Evolutionary conservation across 2,797 vertebrate genomes (phyloP), one percentile per base, ranked within the genome.

Genomic region (Ptychadena robeensis): DNA sequence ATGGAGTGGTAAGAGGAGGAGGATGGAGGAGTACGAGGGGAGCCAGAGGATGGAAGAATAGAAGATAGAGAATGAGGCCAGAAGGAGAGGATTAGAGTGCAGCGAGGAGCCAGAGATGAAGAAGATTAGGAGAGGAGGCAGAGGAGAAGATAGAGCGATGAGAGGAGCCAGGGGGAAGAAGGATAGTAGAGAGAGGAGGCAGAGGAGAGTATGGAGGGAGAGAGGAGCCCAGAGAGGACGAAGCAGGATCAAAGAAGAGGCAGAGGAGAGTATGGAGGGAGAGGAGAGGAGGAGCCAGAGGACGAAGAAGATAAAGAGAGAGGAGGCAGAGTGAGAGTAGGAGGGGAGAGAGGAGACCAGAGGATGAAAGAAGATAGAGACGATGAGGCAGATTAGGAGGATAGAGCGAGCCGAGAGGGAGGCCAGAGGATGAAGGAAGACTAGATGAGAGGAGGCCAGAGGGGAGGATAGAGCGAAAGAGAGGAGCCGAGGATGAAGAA

Each of bases 11-110:
- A 10, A 5, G 9, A 40, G 38, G 12, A 12, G 12, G 38, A 40
- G 38, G 12, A 12, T 40, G 38, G 12, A 40, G 38, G 12, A 40
- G 12, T 6, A 40, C 6, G 38, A 40, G 38, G 38, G 12, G 38
- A 40, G 38, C 38, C 6, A 40, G 38, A 40, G 38, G 5, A 12
- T 6, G 12, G 38, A 40, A 40, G 38, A 40, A 12, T 12, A 12
- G 12, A 40, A 12, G 38, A 91, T 91, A 89, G n/a, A 88, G 90
- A 91, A 89, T 87, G 87, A 89, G 59, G 32, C 32, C 3, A 18
- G 34, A 6, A 7, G 40, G 53, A 38, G 80, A 87, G 85, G 86
- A 85, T 90, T 91, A 93, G 5, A 1, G 22, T 9, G 15, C 90
- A 2, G 22, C 5, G 38, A 40, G 12, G 38, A 40, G 38, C 38